phyloP scores from a whole-genome alignment of 1,140 invertebrate species.

The Euwallacea fornicatus region DNA sequence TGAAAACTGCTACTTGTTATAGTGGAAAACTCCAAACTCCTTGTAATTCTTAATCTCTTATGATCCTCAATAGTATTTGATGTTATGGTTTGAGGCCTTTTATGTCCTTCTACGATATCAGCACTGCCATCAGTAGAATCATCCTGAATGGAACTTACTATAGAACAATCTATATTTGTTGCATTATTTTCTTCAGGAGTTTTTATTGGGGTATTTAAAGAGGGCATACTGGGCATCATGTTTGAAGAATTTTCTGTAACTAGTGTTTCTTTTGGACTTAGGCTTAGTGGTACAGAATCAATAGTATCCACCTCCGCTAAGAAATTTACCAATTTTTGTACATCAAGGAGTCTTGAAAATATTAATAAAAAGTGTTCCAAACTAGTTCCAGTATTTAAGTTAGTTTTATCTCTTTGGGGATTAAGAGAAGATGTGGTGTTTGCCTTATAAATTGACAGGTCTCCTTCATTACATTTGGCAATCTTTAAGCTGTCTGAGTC shows the following conservation, averaged over 20 bases:
- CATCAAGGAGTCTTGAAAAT: background rate
- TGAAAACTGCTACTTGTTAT: slow-evolving; percentile 37
- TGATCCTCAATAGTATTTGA: slow-evolving; percentile 1
- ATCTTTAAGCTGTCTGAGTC: too few species aligned
- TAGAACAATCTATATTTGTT: background rate
- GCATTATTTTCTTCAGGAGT: background rate
- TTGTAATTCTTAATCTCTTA: slow-evolving; percentile 21
- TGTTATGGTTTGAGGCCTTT: slow-evolving; percentile 22
- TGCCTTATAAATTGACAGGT: too few species aligned
- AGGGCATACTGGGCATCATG: background rate
- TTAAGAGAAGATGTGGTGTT: too few species aligned
- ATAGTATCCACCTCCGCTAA: too few species aligned
- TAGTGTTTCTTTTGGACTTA: too few species aligned
- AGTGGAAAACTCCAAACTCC: slow-evolving; percentile 30
- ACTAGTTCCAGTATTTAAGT: background rate
- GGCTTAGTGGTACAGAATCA: too few species aligned
- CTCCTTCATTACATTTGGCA: too few species aligned
- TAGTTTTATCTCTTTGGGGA: too few species aligned
- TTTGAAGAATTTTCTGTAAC: too few species aligned
- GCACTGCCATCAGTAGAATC: background rate
- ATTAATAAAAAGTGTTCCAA: background rate
- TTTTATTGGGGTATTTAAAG: slow-evolving; percentile 9
- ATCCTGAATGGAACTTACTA: background rate
- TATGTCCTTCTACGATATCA: slow-evolving; percentile 11
- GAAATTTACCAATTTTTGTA: too few species aligned